phyloP scores from a whole-genome alignment of 1,140 invertebrate genomes.

The Diabrotica undecimpunctata region DNA sequence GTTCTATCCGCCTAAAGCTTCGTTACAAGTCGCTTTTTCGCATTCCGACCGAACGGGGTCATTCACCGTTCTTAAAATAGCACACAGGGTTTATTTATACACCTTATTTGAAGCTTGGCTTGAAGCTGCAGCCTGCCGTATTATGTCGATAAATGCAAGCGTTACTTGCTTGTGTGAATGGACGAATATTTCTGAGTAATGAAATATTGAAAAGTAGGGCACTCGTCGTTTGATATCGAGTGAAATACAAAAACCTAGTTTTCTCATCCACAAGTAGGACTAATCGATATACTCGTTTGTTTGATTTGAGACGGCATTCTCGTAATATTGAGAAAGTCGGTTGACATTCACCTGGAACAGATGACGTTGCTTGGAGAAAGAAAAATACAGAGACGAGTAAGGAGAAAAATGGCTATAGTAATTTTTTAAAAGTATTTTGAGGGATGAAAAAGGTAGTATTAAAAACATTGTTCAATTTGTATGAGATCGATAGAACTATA shows the following conservation, averaged over 20 bases:
- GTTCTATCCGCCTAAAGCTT: neutral
- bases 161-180: neutral
- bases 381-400: too few species aligned
- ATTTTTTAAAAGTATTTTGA: too few species aligned
- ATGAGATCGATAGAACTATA: too few species aligned
- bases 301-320: neutral
- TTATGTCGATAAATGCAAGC: conserved; percentile 2
- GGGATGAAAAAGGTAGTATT: too few species aligned
- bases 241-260: neutral
- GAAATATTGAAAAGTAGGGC: neutral
- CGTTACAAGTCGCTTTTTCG: neutral
- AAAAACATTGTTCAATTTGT: too few species aligned
- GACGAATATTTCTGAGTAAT: neutral
- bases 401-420: too few species aligned
- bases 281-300: conserved; percentile 1
- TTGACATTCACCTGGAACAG: neutral
- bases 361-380: neutral
- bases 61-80: conserved; percentile 2
- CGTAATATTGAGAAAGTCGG: neutral
- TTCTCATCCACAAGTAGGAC: neutral
- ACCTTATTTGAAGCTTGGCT: neutral
- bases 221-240: neutral
- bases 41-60: neutral
- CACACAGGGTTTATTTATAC: neutral
- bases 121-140: neutral